A percentile compares a stretch with the other conserved stretches of the same genome.
These are phyloP conservation scores for Geotrupes spiniger DNA, from an alignment of 2,888 invertebrate species.

Conservation along the genomic window DNA sequence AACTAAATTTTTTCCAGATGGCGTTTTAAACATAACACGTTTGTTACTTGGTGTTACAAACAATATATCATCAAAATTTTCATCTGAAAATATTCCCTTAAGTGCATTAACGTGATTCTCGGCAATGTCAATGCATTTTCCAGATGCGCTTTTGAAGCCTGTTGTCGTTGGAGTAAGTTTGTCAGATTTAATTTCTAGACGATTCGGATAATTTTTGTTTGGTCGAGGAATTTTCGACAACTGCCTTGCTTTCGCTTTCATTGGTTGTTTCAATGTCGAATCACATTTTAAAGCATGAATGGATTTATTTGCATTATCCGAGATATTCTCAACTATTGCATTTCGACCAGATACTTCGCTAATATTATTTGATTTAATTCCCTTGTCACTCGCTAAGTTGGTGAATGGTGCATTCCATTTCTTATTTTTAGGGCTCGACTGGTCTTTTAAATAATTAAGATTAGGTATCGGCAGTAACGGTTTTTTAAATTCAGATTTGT, in stretches of 20 bases:
- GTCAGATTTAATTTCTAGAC: no score
- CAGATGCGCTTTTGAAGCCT: conserved; percentile 46
- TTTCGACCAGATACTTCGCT: no score
- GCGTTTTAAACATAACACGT: not conserved
- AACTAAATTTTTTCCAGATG: not conserved
- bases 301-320: conserved; percentile 14
- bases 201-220: not conserved
- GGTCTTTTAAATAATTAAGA: no score
- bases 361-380: no score
- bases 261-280: not conserved
- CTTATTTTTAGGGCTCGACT: no score
- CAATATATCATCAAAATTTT: conserved; percentile 37
- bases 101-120: conserved; percentile 38
- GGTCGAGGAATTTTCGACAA: not conserved
- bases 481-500: conserved; percentile 30
- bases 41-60: not conserved
- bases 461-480: no score
- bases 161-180: conserved; percentile 18
- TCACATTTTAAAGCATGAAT: conserved; percentile 11
- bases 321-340: not conserved
- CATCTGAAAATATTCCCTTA: conserved; percentile 35
- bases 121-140: conserved; percentile 41
- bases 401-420: no score
- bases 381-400: no score
- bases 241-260: not conserved